Evolutionary conservation across 2,888 invertebrate genomes (phyloP), one percentile per base, ranked within the genome.

Genomic region (Colletes collaris): DNA sequence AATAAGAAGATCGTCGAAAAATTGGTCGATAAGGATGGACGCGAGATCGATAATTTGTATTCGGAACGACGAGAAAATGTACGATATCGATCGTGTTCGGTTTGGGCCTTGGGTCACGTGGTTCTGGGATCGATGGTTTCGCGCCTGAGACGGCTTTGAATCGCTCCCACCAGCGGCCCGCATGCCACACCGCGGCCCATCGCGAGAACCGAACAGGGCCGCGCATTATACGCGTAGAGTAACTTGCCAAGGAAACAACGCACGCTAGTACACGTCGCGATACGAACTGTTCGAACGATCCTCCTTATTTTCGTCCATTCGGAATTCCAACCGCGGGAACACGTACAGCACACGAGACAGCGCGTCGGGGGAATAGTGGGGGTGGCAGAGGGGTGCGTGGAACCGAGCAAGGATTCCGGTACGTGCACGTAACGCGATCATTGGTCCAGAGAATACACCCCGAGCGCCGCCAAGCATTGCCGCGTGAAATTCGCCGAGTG

Each of bases 151-250:
- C 73, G 82, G 84, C 75, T 88, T 81, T 81, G 84, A 76, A 86
- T 87, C 75, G 78, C 89, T 86, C 88, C 89, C 89, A 89, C 90
- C 89, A 86, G 65, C 55, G 71, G 66, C 62, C 83, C 67, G 84
- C 86, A 84, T 85, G 85, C 87, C 85, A 87, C 80, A 80, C 81
- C 67, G 85, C 83, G 83, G 86, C 82, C 87, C 89, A 89, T 89
- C 89, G 86, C 74, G 87, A 88, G 89, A 88, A 89, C 90, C 87
- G 89, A 89, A 87, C 87, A 87, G 89, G 91, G 87, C 87, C 88
- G 91, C 87, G 87, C 82, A 87, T 86, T 89, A 86, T 87, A 88
- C 88, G 86, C 84, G 85, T 80, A 83, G 81, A 83, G 88, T 88
- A 89, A 85, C 88, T 87, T 86, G 89, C 82, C 86, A 87, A 81